Evolutionary conservation across 64 coral and sea anemone species (phyloP).

Genomic region (Platygyra sinensis): DNA sequence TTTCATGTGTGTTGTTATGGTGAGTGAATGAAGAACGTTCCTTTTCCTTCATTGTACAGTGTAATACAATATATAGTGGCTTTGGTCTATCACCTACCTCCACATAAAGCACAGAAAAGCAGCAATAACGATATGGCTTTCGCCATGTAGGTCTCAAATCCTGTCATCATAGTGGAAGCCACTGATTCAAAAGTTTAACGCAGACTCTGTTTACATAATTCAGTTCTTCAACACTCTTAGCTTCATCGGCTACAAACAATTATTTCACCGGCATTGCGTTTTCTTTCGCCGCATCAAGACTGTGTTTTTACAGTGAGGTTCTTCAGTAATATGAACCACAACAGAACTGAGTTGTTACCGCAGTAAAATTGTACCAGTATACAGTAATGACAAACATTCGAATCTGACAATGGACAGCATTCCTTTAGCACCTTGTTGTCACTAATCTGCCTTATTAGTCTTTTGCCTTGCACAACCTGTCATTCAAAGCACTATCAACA

Average conservation of each 20-base stretch:
- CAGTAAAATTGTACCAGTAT: neutral
- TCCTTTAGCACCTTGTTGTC: conserved; percentile 47
- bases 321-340: neutral
- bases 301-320: neutral
- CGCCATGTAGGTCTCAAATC: neutral
- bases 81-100: neutral
- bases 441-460: conserved; percentile 12
- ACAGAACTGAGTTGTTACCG: neutral
- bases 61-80: too few relatives aligned
- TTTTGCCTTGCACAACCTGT: neutral
- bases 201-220: neutral
- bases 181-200: neutral
- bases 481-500: neutral
- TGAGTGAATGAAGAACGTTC: neutral
- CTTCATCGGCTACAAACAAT: neutral
- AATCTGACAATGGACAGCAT: neutral
- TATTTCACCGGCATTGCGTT: neutral
- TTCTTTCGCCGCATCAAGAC: neutral
- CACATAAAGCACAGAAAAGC: neutral
- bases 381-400: neutral
- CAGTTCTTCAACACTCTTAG: neutral
- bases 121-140: neutral
- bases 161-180: neutral
- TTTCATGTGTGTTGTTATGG: neutral
- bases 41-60: neutral